Evolutionary conservation across 2,113 vertebrate species (phyloP).

Genomic region (Malurus cyaneus): DNA sequence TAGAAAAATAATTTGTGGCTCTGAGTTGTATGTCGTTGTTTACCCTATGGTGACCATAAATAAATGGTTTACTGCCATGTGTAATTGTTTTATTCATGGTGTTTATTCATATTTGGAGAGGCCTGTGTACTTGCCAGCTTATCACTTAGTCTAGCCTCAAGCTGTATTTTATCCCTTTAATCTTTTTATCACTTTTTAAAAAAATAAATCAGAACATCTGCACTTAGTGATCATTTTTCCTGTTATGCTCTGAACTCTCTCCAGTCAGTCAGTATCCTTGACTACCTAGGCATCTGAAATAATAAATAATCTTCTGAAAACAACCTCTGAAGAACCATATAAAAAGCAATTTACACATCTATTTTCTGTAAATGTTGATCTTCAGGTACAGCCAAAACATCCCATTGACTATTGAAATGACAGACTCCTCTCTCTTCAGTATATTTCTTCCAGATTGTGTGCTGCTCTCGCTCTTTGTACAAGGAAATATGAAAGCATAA

Average conservation of each 20-base stretch:
- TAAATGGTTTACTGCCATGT: neutral
- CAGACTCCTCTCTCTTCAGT: neutral
- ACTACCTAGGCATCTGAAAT: neutral
- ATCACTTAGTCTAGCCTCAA: neutral
- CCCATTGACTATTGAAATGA: neutral
- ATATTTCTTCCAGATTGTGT: neutral
- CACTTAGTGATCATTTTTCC: neutral
- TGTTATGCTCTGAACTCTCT: neutral
- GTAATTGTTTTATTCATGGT: neutral
- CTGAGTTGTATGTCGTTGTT: neutral
- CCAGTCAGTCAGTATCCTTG: constrained; percentile 5
- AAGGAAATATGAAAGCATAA: neutral
- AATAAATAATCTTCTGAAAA: constrained; percentile 8
- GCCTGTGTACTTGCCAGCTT: neutral
- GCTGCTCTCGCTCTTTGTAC: neutral
- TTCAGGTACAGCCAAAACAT: constrained; percentile 9
- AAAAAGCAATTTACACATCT: neutral
- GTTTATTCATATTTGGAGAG: neutral
- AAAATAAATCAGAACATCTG: neutral
- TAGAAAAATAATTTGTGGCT: neutral
- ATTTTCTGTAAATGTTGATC: constrained; percentile 18
- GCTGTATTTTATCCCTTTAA: neutral
- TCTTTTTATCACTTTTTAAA: neutral
- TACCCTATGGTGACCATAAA: neutral
- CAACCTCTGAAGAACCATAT: neutral